Conservation (phyloP, 1,140 invertebrate species). For the Brachionus asplanchnoidis region DNA sequence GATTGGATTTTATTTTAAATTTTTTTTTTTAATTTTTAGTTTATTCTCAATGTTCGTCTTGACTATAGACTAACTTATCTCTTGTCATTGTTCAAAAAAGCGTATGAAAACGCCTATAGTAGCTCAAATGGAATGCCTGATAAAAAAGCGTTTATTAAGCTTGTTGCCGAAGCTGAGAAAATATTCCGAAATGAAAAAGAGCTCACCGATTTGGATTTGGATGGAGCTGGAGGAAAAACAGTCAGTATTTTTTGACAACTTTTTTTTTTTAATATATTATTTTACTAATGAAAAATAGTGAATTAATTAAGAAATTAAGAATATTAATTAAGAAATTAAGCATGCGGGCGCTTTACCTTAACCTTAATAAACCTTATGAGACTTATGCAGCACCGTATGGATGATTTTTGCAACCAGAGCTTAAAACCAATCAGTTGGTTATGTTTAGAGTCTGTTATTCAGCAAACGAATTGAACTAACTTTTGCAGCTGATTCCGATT, state of each 20-base stretch:
- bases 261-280: constrained; percentile 70
- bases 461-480: too few relatives aligned
- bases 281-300: too few relatives aligned
- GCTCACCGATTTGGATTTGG: constrained; percentile 70
- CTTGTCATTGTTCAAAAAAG: constrained; percentile 90
- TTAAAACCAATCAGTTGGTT: too few relatives aligned
- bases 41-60: constrained; percentile 89
- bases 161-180: constrained; percentile 33
- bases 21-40: constrained; percentile 91
- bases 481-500: too few relatives aligned
- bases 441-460: too few relatives aligned
- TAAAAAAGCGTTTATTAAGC: constrained; percentile 6
- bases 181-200: constrained; percentile 41
- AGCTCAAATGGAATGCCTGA: neutral
- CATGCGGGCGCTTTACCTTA: too few relatives aligned
- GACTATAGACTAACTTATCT: constrained; percentile 94
- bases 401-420: too few relatives aligned
- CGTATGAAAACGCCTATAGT: constrained; percentile 48
- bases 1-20: constrained; percentile 81
- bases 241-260: constrained; percentile 70
- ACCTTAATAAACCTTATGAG: too few relatives aligned
- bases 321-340: too few relatives aligned
- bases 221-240: constrained; percentile 85
- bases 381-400: too few relatives aligned
- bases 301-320: too few relatives aligned